A percentile compares a stretch with the other conserved stretches of the same genome.
Evolutionary conservation across 2,888 invertebrate genomes (phyloP).

Genomic region (Brachyopa scutellaris): DNA sequence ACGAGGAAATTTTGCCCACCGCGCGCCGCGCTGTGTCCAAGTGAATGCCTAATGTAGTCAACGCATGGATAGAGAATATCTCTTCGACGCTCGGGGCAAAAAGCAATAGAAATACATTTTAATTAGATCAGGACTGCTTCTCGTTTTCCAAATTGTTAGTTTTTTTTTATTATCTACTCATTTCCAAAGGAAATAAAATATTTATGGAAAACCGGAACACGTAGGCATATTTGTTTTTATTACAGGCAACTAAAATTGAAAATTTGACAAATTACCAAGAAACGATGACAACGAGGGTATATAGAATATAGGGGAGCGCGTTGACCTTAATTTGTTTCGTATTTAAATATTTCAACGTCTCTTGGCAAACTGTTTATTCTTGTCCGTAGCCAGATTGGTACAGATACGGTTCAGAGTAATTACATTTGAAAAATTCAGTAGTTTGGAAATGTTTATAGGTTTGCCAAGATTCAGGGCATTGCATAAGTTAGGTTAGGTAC

Average conservation of each 20-base stretch:
- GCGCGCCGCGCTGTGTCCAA: no score
- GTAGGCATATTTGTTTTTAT: conserved; percentile 39
- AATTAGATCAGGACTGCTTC: conserved; percentile 30
- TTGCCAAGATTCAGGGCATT: no score
- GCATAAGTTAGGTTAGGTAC: no score
- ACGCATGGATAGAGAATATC: not conserved
- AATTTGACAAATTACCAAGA: conserved; percentile 5
- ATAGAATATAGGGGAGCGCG: not conserved
- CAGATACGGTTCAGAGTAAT: no score
- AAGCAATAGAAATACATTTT: conserved; percentile 28
- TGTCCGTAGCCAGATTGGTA: no score
- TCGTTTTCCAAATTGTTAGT: conserved; percentile 33
- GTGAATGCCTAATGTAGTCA: no score
- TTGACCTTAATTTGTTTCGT: not conserved
- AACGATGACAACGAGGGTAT: not conserved
- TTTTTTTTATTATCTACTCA: conserved; percentile 43
- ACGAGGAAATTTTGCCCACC: no score
- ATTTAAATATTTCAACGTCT: not conserved
- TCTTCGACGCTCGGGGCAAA: not conserved
- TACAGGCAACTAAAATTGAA: conserved; percentile 16
- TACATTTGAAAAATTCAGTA: no score
- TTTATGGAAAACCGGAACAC: conserved; percentile 24
- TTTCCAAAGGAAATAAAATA: conserved; percentile 35
- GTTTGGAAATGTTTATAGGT: no score
- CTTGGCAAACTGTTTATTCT: not conserved